Percentiles rank a stretch among this genome's conserved stretches.
Evolutionary conservation across 2,888 invertebrate species (phyloP).

Genomic region (Crossocerus cetratus): DNA sequence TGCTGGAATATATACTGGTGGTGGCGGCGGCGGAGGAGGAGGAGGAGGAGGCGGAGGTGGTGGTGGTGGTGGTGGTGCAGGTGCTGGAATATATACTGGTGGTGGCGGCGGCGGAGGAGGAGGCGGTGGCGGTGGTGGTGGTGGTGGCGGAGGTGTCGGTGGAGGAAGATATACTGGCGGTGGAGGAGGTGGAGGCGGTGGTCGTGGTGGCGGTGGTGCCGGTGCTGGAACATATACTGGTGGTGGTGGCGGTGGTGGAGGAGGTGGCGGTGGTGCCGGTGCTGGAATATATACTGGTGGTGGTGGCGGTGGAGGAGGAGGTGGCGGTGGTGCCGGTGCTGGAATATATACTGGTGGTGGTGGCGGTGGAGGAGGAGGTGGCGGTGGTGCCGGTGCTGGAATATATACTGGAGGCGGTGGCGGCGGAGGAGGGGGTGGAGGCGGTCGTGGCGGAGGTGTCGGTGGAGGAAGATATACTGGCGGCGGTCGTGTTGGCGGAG

Average conservation of each 20-base stretch:
- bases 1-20: background rate
- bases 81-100: background rate
- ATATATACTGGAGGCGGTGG: background rate
- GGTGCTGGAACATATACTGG: slow-evolving; percentile 12
- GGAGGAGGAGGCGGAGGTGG: background rate
- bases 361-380: background rate
- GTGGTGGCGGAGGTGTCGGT: slow-evolving; percentile 17
- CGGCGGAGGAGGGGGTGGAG: background rate
- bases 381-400: background rate
- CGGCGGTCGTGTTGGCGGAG: slow-evolving; percentile 28
- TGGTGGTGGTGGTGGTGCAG: background rate
- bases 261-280: slow-evolving; percentile 4
- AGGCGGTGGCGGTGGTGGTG: slow-evolving; percentile 25
- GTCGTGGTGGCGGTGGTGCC: slow-evolving; percentile 2
- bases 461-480: slow-evolving; percentile 14
- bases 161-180: slow-evolving; percentile 14
- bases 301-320: background rate
- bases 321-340: background rate
- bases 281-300: background rate
- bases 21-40: background rate
- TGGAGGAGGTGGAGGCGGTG: slow-evolving; percentile 11
- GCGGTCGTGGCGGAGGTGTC: slow-evolving; percentile 18
- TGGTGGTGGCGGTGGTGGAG: slow-evolving; percentile 33
- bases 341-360: background rate
- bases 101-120: slow-evolving; percentile 31